Base-by-base conservation (phyloP, 2,888 invertebrate species). In the Ferrisia virgata region DNA sequence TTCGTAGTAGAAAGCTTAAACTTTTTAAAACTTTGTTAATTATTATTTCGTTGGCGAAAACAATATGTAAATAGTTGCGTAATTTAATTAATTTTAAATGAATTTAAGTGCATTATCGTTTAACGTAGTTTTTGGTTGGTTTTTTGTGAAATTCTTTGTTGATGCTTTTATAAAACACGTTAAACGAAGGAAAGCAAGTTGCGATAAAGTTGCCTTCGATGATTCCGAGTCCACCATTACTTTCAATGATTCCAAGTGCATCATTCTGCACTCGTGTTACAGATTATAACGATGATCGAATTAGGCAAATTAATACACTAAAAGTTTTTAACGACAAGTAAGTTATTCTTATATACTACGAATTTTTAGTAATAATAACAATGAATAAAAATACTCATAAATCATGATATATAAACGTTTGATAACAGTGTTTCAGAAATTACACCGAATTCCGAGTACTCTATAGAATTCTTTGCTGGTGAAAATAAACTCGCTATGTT, bases 241-340 rank as follows among this genome's bases (percentile, higher is more conserved):
- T 76, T 83, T 83, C 83, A 83, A 83, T 83, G 83, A 83, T 43
- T 83, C 40, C 72, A 36, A 83, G 83, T 83, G 83, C 83, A 43
- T 40, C 69, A 22, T 83, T 83, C 31, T 83, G 83, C 76, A 83
- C 83, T 76, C 69, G 72, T n/a, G 13, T 76, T n/a, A 83, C 83
- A 39, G 47, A 76, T 47, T 39, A 40, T 22, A 83, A 72, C 15
- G 40, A 76, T 72, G 76, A 83, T 18, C 31, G 76, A 13, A 76
- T 72, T 22, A 39, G 83, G 36, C 95, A 95, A 90, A 94, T 95
- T 86, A 93, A 94, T 88, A 95, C 95, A 5, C 88, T 95, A 86
- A 94, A 94, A 90, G 91, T 95, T 87, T 95, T 95, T 88, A 95
- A 95, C 88, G 94, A 93, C 87, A 92, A 94, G 93, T 93, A 89